Base-by-base conservation (phyloP, 2,888 invertebrate species). In the Tachystola acroxantha region DNA sequence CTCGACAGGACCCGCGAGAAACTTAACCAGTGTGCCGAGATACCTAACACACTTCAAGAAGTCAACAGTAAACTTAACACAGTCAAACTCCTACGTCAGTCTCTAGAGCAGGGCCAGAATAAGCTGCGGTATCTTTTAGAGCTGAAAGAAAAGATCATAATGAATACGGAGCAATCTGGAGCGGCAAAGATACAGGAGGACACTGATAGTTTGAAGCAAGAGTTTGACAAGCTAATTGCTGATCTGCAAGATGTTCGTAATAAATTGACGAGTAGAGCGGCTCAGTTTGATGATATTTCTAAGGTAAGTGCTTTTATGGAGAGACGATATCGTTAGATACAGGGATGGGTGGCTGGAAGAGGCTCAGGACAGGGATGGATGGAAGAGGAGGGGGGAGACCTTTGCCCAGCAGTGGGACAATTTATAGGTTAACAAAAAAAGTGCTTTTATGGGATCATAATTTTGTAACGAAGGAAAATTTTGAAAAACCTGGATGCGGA, bases 181-280 rank as follows among this genome's bases (percentile, higher is more conserved):
- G 95, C 95, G 0, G 91, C 92, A 0, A 95, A 95, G 69, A 96
- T 98, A 40, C 93, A 96, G 62, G 96, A 97, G 64, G 96, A 96
- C 57, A 96, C 96, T 0, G 96, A 96, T 64, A 92, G 91, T 46
- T 79, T 97, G 13, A 96, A 96, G 63, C 91, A 92, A 55, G 97
- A 97, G 68, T 96, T 97, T 69, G 97, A 98, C 48, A 95, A 94
- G 62, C 77, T 98, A 2, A 88, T 96, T 32, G 87, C 89, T 14
- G 96, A 96, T 59, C 90, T 96, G 10, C 94, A 94, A 64, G 93
- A 95, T 38, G 90, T 92, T 38, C 91, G 93, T 41, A 94, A 91
- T 57, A 92, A 91, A 53, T 73, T 97, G 25, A 91, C 94, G 10
- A 90, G 88, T 28, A 90, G 95, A 50, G 92, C 94, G 0, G 82